phyloP scores from a whole-genome alignment of 2,888 invertebrate species.

The Deilephila porcellus region DNA sequence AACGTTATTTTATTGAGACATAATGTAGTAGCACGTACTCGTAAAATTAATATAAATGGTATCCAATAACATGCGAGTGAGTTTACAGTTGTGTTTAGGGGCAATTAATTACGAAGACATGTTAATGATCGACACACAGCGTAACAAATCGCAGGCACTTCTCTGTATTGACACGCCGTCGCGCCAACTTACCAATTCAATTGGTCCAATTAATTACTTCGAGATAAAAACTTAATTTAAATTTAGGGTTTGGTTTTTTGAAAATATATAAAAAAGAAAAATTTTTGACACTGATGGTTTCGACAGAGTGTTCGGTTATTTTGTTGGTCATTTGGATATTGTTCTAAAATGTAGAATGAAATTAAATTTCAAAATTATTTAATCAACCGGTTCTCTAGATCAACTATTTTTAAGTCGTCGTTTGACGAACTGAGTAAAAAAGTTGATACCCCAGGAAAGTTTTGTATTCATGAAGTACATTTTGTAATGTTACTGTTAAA shows the following conservation, averaged over 20 bases:
- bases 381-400: too few relatives aligned
- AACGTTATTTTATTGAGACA: neutral
- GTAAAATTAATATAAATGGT: conserved; percentile 21
- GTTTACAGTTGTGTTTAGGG: conserved; percentile 20
- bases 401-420: too few relatives aligned
- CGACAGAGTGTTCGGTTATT: too few relatives aligned
- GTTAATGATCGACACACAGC: conserved; percentile 12
- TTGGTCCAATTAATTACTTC: neutral
- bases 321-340: too few relatives aligned
- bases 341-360: neutral
- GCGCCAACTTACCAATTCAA: neutral
- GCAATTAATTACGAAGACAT: conserved; percentile 19
- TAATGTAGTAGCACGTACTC: conserved; percentile 16
- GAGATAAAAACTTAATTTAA: conserved; percentile 5
- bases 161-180: neutral
- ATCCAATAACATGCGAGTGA: conserved; percentile 17
- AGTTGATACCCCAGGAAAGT: too few relatives aligned
- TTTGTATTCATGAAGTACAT: too few relatives aligned
- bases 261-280: neutral
- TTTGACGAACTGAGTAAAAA: too few relatives aligned
- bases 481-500: too few relatives aligned
- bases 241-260: neutral
- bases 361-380: neutral
- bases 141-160: neutral
- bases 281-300: too few relatives aligned